phyloP scores from a whole-genome alignment of 2,888 invertebrate genomes.

The Drosophila meridiana region DNA sequence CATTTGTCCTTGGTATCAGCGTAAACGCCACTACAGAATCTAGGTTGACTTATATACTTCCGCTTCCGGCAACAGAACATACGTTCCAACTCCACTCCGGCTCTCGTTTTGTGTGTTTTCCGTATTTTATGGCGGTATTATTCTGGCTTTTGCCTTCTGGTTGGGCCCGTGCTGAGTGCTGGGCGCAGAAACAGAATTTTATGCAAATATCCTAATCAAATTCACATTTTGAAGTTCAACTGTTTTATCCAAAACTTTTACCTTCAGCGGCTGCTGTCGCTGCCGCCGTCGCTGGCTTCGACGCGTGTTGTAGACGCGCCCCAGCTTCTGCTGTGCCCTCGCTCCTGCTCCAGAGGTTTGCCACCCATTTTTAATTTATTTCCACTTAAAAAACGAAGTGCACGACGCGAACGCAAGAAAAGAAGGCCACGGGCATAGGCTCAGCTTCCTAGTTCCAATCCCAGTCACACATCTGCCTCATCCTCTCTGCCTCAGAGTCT shows the following conservation, averaged over 20 bases:
- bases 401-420: constrained; percentile 37
- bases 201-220: constrained; percentile 86
- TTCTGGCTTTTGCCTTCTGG: constrained; percentile 36
- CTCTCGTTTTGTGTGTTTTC: constrained; percentile 17
- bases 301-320: constrained; percentile 61
- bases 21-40: constrained; percentile 70
- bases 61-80: constrained; percentile 77
- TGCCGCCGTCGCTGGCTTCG: constrained; percentile 49
- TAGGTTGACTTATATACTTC: constrained; percentile 83
- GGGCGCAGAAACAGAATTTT: constrained; percentile 81
- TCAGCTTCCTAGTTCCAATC: constrained; percentile 27
- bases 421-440: constrained; percentile 53
- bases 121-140: constrained; percentile 68
- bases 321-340: constrained; percentile 8
- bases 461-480: constrained; percentile 18
- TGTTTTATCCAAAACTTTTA: constrained; percentile 84
- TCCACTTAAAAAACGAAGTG: constrained; percentile 73
- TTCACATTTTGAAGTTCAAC: constrained; percentile 85
- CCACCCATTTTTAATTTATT: constrained; percentile 85
- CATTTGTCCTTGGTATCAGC: constrained; percentile 82
- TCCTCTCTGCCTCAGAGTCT: constrained; percentile 5
- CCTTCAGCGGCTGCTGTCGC: constrained; percentile 51
- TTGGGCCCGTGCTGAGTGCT: constrained; percentile 36
- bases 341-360: constrained; percentile 46
- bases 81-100: constrained; percentile 58